Percentiles rank a stretch among this genome's conserved stretches.
phyloP scores from a whole-genome alignment of 2,888 invertebrate genomes.

The Nasonia oneida region DNA sequence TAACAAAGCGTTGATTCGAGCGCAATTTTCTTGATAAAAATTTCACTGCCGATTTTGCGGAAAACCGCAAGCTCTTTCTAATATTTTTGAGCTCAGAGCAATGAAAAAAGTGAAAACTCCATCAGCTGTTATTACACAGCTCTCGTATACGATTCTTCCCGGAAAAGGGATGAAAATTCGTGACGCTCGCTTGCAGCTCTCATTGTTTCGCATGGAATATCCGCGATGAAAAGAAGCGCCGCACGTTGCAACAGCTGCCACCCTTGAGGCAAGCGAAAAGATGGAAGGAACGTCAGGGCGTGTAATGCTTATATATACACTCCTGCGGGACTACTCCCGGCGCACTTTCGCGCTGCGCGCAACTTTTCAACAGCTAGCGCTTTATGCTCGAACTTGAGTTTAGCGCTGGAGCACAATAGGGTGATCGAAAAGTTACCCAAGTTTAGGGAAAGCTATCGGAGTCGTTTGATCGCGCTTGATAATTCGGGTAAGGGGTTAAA shows the following conservation, averaged over 20 bases:
- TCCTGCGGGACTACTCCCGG: conserved; percentile 2
- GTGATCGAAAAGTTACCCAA: background rate
- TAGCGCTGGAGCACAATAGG: background rate
- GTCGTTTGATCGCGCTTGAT: background rate
- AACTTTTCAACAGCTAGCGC: background rate
- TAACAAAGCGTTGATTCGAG: background rate
- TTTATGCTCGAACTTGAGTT: background rate
- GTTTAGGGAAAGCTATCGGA: background rate
- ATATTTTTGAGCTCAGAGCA: background rate
- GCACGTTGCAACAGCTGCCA: conserved; percentile 20
- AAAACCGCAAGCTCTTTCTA: background rate
- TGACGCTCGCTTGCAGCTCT: conserved; percentile 1
- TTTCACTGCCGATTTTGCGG: background rate
- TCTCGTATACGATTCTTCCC: background rate
- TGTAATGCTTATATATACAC: conserved; percentile 6
- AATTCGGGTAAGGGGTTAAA: too few relatives aligned
- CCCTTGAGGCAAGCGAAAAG: conserved; percentile 23
- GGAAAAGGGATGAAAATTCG: conserved; percentile 14
- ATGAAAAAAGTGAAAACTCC: background rate
- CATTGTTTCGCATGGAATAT: conserved; percentile 30
- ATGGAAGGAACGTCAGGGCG: background rate
- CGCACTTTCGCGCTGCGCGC: background rate
- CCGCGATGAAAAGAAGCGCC: conserved; percentile 10
- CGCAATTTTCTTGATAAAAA: background rate
- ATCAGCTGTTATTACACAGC: conserved; percentile 13